Evolutionary conservation across 2,888 invertebrate species (phyloP).

Genomic region (Drosophila anomelani): DNA sequence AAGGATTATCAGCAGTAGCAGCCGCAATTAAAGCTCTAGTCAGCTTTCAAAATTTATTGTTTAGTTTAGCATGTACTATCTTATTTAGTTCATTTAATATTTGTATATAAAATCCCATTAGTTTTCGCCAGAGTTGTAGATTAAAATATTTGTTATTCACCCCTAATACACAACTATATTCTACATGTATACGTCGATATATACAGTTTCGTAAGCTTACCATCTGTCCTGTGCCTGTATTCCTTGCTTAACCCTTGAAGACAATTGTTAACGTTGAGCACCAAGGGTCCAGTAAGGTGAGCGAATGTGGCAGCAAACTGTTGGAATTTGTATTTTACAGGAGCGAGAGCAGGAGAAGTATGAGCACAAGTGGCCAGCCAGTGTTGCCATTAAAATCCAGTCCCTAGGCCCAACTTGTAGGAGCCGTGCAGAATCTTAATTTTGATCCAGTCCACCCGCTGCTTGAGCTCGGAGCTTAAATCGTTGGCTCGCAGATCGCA

Average conservation of each 20-base stretch:
- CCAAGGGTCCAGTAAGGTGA: conserved; percentile 17
- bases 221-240: conserved; percentile 13
- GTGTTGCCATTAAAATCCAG: conserved; percentile 60
- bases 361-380: conserved; percentile 52
- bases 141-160: conserved; percentile 61
- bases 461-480: too few relatives aligned
- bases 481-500: too few relatives aligned
- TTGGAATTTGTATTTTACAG: conserved; percentile 26
- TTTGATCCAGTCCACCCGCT: too few relatives aligned
- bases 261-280: conserved; percentile 60
- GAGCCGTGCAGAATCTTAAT: too few relatives aligned
- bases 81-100: too few relatives aligned
- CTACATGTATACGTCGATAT: conserved; percentile 6
- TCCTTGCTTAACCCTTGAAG: conserved; percentile 38
- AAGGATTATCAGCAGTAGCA: not conserved
- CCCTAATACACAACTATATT: conserved; percentile 44
- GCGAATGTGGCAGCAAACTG: too few relatives aligned
- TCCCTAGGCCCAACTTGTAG: too few relatives aligned
- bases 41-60: too few relatives aligned
- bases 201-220: conserved; percentile 18
- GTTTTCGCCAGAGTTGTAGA: conserved; percentile 47
- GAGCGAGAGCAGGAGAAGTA: conserved; percentile 24
- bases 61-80: too few relatives aligned
- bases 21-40: conserved; percentile 56
- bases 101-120: conserved; percentile 24